These are phyloP conservation scores for Phalera bucephala DNA, from an alignment of 2,888 invertebrate species.

Conservation along the genomic window DNA sequence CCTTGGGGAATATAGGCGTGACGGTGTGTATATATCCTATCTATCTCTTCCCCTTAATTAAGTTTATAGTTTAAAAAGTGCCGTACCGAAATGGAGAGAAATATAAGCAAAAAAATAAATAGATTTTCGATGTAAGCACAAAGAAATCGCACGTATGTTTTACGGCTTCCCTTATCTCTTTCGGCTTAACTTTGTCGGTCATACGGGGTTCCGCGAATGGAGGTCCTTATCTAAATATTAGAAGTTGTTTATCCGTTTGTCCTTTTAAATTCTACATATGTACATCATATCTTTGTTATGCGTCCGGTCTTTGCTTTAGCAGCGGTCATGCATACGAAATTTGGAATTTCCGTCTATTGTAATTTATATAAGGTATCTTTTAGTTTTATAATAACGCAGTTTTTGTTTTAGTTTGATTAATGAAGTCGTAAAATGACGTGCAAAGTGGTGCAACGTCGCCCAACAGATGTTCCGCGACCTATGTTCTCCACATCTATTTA, in stretches of 20 bases:
- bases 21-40: no score
- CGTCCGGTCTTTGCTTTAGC: no score
- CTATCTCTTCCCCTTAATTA: no score
- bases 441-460: no score
- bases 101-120: conserved; percentile 21
- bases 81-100: conserved; percentile 13
- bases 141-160: conserved; percentile 59
- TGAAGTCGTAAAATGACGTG: no score
- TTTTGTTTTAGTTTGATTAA: no score
- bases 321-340: conserved; percentile 58
- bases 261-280: conserved; percentile 56
- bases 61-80: neutral
- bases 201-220: no score
- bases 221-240: conserved; percentile 67
- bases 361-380: conserved; percentile 23
- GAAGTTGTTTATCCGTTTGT: conserved; percentile 62
- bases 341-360: conserved; percentile 32
- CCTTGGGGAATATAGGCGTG: no score
- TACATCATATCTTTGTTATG: conserved; percentile 53
- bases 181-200: conserved; percentile 49
- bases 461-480: no score
- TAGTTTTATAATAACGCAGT: neutral
- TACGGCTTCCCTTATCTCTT: no score
- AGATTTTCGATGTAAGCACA: conserved; percentile 49
- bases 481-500: no score